Base-by-base conservation (phyloP, 2,113 vertebrate genomes). In the Xiphophorus maculatus region DNA sequence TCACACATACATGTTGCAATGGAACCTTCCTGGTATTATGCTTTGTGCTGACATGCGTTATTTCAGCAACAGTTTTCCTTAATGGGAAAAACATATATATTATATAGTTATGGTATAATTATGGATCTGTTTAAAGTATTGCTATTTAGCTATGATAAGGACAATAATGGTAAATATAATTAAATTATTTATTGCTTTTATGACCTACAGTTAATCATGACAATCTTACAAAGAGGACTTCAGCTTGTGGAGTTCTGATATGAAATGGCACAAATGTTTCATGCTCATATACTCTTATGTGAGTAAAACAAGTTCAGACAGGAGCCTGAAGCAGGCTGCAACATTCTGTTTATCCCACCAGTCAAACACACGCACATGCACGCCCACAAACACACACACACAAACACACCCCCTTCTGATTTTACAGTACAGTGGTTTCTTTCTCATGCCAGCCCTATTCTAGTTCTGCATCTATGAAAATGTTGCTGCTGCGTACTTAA, bases 301-400 rank as follows among this genome's bases (percentile, higher is more conserved):
- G 37, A 80, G 37, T 28, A 62, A 84, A 84, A 87, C 75, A 70
- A 71, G 75, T 82, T 84, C 51, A 65, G 79, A 84, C 82, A 82
- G 76, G 62, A 80, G 81, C 69, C 79, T 67, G 12, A 11, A 74
- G 84, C 81, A 48, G 71, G 48, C 40, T 72, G 44, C 62, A 48
- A 54, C 60, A 71, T 42, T 77, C 37, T 64, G 35, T 76, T 76
- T 61, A 71, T 84, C 70, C 58, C 66, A 74, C 33, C n/a, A 76
- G 66, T 76, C 67, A 58, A 37, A 66, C 80, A 72, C 25, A 2
- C 28, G 1, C 17, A 4, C 17, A 17, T 10, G 12, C 17, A 32
- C 32, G 3, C 32, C 2, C 66, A 58, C 48, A 63, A 78, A 14
- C 63, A 48, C 48, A 66, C 81, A 73, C n/a, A 2, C 29, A 9